A percentile compares a stretch with the other conserved stretches of the same genome.
Evolutionary conservation across 2,113 vertebrate genomes (phyloP).

Genomic region (Diadophis punctatus): DNA sequence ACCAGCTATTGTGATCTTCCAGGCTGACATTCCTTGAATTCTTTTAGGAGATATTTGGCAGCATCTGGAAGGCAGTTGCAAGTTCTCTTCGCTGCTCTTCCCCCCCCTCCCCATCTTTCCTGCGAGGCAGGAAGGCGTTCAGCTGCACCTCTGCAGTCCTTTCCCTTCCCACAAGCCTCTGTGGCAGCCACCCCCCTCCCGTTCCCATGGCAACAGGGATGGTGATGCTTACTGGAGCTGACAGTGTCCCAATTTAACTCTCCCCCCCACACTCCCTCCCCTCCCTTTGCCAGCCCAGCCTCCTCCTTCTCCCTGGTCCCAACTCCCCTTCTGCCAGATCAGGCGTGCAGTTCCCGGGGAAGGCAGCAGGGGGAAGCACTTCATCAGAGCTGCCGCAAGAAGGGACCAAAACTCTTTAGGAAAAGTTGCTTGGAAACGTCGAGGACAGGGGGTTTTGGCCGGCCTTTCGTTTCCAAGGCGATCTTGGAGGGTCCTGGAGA

Average conservation of each 20-base stretch:
- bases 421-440: conserved; percentile 5
- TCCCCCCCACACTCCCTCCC: background rate
- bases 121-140: conserved; percentile 23
- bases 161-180: conserved; percentile 33
- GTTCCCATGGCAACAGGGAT: conserved; percentile 54
- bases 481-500: background rate
- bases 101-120: background rate
- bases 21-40: background rate
- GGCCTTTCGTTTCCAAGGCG: background rate
- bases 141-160: conserved; percentile 17
- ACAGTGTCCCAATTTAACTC: conserved; percentile 29
- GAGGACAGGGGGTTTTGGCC: background rate
- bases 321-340: background rate
- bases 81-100: background rate
- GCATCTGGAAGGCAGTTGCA: background rate
- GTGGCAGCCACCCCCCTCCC: conserved; percentile 10
- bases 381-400: background rate
- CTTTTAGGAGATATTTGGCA: conserved; percentile 13
- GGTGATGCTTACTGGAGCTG: conserved; percentile 36
- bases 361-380: conserved; percentile 64
- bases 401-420: background rate
- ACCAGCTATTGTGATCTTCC: background rate
- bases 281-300: background rate
- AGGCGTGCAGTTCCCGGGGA: background rate
- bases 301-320: background rate